phyloP scores from a whole-genome alignment of 1,140 invertebrate genomes.

The Drusus annulatus region DNA sequence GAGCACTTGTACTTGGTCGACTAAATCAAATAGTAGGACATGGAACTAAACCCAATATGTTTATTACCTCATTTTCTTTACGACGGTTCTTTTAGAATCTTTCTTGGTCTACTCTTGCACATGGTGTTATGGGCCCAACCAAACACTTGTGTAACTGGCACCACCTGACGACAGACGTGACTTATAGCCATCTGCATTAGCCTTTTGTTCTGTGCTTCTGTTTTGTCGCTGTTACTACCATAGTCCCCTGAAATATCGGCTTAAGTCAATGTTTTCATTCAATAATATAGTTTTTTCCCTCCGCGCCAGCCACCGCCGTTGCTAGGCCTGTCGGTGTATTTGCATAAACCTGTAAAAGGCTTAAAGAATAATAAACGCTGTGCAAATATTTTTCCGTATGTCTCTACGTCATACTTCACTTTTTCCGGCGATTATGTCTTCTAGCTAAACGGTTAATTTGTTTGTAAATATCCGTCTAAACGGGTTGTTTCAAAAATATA shows the following conservation, averaged over 20 bases:
- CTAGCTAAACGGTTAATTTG: constrained; percentile 4
- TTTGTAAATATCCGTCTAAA: constrained; percentile 20
- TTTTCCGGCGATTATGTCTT: constrained; percentile 26
- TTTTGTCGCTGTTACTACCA: constrained; percentile 36
- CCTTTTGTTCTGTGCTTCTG: constrained; percentile 29
- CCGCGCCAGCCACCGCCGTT: constrained; percentile 19
- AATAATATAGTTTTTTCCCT: constrained; percentile 31
- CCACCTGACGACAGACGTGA: constrained; percentile 43
- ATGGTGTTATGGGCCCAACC: constrained; percentile 13
- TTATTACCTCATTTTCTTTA: no score
- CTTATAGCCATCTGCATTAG: constrained; percentile 52
- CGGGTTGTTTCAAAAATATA: background rate
- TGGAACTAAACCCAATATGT: no score
- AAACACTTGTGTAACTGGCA: constrained; percentile 54
- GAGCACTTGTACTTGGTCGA: no score
- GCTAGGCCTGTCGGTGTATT: constrained; percentile 21
- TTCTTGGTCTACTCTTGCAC: background rate
- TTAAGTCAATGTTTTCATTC: constrained; percentile 41
- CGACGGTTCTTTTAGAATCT: no score
- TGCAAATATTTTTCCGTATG: constrained; percentile 41
- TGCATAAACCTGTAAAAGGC: constrained; percentile 25
- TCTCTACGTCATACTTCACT: constrained; percentile 27
- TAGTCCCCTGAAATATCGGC: background rate
- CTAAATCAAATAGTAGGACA: no score
- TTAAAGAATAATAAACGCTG: constrained; percentile 34